Evolutionary conservation across 1,140 invertebrate species (phyloP), one percentile per base, ranked within the genome.

Genomic region (Drosophila kepulauana): DNA sequence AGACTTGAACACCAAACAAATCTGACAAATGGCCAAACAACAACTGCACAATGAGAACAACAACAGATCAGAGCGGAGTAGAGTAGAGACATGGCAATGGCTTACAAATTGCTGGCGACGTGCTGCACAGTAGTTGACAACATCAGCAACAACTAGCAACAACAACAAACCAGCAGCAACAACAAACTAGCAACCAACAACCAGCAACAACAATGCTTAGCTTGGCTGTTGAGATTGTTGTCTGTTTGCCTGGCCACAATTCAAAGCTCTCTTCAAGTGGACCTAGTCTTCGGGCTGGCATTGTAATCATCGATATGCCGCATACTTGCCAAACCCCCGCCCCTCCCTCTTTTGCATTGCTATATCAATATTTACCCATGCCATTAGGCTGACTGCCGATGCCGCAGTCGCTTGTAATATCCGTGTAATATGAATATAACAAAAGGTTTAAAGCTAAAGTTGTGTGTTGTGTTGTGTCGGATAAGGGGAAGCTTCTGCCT

Each of bases 11-110:
- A 64, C 1, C 43, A 56, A 15, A 43, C 54, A 71, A 78, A 75
- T 78, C 78, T 85, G 82, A 85, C 82, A 85, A 85, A 85, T 86
- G 75, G 48, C 78, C 71, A 79, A 67, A 78, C 81, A 67, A 84
- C 48, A 38, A 64, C 43, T 25, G 61, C 38, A 65, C 43, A 67
- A 68, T 41, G 51, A 78, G 35, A 56, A 58, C 66, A 70, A 79
- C 57, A 63, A 72, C 63, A 66, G 77, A 57, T 49, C 48, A 57
- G 16, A 20, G 33, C 2, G 2, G 3, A 30, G 49, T 3, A 25
- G 20, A 25, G 20, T n/a, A n/a, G 3, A 30, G 49, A 20, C 52
- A 59, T 46, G 52, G 70, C 63, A 73, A 66, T 66, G 43, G 64
- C 62, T 66, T 68, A 86, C 82, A 79, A 86, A 76, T 79, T 70